Percentiles rank a stretch among this genome's conserved stretches.
Conservation (phyloP, 2,797 vertebrate species). For the Chloroceryle amazona region DNA sequence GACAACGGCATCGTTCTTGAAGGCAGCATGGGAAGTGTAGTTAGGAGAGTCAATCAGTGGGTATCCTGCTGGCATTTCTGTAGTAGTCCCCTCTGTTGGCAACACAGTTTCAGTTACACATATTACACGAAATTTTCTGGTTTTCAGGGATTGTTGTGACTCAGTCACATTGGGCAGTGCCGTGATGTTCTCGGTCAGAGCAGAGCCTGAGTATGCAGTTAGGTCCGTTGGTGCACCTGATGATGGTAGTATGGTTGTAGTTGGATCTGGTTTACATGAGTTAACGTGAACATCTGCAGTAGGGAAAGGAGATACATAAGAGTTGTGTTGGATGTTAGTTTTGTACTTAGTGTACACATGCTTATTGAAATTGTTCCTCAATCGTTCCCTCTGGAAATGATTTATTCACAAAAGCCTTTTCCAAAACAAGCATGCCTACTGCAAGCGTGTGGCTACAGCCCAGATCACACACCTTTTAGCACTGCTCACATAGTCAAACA, state of each 20-base stretch:
- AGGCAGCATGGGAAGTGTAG: slow-evolving; percentile 6
- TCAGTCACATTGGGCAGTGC: not conserved
- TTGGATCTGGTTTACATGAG: slow-evolving; percentile 78
- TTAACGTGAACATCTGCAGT: slow-evolving; percentile 76
- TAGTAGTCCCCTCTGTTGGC: slow-evolving; percentile 50
- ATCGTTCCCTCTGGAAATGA: not conserved
- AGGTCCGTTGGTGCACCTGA: not conserved
- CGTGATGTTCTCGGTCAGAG: not conserved
- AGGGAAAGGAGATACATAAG: not conserved
- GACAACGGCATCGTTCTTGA: slow-evolving; percentile 65
- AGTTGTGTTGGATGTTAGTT: not conserved
- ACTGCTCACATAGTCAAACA: not conserved
- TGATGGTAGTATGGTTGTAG: not conserved
- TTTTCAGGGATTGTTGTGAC: not conserved
- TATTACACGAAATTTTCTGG: slow-evolving; percentile 20
- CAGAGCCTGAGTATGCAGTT: not conserved
- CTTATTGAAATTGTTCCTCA: not conserved
- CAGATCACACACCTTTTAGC: not conserved
- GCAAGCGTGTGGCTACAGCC: not conserved
- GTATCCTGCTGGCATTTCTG: not conserved
- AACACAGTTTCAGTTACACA: slow-evolving; percentile 71
- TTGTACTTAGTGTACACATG: not conserved
- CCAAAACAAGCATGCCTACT: not conserved
- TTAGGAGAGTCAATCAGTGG: not conserved
- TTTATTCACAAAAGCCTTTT: not conserved